Conservation (phyloP, 2,113 vertebrate species). For the Orycteropus afer region DNA sequence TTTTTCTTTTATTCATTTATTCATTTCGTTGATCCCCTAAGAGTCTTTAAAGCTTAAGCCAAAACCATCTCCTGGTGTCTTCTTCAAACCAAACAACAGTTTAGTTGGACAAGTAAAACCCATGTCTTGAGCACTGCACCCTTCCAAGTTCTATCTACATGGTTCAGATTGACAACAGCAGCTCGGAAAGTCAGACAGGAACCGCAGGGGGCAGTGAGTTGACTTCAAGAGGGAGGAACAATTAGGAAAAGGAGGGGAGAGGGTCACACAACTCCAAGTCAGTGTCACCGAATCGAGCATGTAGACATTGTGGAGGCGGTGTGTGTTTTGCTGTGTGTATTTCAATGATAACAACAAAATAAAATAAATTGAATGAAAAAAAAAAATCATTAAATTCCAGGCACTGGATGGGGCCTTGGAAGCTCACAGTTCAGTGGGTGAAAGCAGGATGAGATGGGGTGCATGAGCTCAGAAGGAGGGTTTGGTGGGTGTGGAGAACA, state of each 20-base stretch:
- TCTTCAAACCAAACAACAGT: neutral
- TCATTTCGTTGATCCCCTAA: neutral
- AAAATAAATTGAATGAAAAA: too few species aligned
- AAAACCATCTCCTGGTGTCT: neutral
- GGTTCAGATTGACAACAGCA: too few species aligned
- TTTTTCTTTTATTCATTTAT: neutral
- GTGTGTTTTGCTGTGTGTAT: too few species aligned
- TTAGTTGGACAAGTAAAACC: neutral
- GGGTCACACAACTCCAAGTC: neutral
- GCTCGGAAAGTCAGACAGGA: too few species aligned
- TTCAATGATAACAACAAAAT: too few species aligned
- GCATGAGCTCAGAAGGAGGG: fast-evolving
- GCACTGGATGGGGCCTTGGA: neutral
- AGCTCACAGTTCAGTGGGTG: neutral
- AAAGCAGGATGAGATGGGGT: neutral
- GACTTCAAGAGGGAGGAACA: neutral
- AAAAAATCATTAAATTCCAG: too few species aligned
- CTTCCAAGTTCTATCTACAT: too few species aligned
- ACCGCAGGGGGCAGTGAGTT: neutral
- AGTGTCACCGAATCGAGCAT: neutral
- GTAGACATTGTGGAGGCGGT: too few species aligned
- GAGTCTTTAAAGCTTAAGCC: neutral
- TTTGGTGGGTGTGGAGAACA: neutral
- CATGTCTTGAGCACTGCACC: too few species aligned
- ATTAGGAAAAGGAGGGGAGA: neutral